Evolutionary conservation across 2,113 vertebrate species (phyloP).

Genomic region (Laticauda laticaudata): DNA sequence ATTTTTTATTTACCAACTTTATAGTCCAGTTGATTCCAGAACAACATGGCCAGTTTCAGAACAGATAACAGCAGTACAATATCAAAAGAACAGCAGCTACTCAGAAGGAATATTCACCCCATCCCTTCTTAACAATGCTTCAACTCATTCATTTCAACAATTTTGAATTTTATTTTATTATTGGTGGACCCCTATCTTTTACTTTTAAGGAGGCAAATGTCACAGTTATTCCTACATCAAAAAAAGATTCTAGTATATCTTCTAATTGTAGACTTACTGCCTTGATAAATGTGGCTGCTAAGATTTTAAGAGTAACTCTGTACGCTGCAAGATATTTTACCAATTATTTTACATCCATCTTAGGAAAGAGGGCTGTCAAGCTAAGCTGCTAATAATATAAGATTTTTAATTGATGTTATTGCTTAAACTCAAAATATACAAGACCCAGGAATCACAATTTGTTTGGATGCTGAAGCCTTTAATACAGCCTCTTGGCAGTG

Average conservation of each 20-base stretch:
- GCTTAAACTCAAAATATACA: not conserved
- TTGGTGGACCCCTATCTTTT: not conserved
- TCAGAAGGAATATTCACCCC: not conserved
- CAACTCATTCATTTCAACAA: not conserved
- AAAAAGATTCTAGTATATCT: not conserved
- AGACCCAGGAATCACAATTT: not conserved
- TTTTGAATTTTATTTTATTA: not conserved
- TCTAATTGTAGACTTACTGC: not conserved
- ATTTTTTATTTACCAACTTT: not conserved
- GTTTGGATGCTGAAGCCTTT: not conserved
- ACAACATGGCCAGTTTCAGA: not conserved
- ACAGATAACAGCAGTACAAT: not conserved
- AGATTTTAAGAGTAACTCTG: not conserved
- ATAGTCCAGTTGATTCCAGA: not conserved
- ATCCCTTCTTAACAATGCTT: not conserved
- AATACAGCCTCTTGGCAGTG: not conserved
- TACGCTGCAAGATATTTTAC: not conserved
- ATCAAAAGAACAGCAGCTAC: not conserved
- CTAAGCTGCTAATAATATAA: not conserved
- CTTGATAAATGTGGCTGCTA: not conserved
- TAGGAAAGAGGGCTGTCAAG: not conserved
- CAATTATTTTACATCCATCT: not conserved
- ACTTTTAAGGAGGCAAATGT: not conserved
- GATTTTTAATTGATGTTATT: not conserved
- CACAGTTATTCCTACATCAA: not conserved